Evolutionary conservation across 2,113 vertebrate species (phyloP).

Genomic region (Charina bottae): DNA sequence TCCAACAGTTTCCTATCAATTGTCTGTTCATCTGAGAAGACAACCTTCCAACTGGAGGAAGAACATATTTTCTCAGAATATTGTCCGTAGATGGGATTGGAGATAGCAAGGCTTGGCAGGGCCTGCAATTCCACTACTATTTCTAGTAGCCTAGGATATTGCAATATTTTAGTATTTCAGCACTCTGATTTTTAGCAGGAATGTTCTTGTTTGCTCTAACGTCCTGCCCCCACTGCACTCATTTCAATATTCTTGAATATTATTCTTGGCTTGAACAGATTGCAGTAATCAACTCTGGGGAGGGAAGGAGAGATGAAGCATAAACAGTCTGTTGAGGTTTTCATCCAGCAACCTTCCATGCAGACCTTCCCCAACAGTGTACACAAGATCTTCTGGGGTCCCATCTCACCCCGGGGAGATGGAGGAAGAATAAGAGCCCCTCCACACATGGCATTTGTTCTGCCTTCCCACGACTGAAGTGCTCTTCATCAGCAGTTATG

Average conservation of each 20-base stretch:
- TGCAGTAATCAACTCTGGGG: background rate
- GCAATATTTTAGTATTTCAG: conserved; percentile 14
- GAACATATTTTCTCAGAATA: background rate
- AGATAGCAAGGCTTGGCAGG: background rate
- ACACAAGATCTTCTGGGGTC: background rate
- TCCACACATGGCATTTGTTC: background rate
- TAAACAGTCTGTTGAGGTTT: background rate
- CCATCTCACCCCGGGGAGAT: background rate
- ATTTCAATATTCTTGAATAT: background rate
- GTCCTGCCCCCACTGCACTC: background rate
- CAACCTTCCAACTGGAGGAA: background rate
- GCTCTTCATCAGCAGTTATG: background rate
- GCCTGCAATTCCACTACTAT: background rate
- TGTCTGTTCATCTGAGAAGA: background rate
- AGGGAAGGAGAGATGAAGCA: background rate
- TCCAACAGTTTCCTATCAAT: no score
- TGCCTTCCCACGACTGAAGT: background rate
- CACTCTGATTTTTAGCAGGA: conserved; percentile 9
- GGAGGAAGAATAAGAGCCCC: background rate
- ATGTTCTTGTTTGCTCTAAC: background rate
- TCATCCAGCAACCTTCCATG: background rate
- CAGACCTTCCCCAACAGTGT: background rate
- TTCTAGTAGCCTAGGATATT: background rate
- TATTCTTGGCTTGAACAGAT: background rate
- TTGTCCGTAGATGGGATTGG: background rate